phyloP scores from a whole-genome alignment of 2,113 vertebrate species.

The Mirza zaza region DNA sequence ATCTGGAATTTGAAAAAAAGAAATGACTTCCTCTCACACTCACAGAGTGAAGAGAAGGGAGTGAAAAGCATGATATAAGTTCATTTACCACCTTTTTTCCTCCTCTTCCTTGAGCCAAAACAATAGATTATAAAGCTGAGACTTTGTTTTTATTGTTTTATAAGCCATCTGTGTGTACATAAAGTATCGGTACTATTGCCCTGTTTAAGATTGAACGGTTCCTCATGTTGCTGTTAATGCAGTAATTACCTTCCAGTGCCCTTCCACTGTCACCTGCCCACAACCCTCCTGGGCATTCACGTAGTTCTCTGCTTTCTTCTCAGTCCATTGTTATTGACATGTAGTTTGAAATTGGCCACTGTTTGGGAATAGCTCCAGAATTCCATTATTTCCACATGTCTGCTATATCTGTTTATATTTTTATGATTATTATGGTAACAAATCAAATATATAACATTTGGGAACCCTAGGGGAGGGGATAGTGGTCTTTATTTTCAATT shows the following conservation, averaged over 20 bases:
- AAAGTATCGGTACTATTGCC: neutral
- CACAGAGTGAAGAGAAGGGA: neutral
- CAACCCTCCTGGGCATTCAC: neutral
- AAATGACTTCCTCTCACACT: neutral
- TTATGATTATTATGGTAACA: conserved; percentile 65
- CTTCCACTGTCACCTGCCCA: neutral
- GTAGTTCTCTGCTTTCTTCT: conserved; percentile 24
- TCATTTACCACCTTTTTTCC: neutral
- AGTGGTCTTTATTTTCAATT: conserved; percentile 55
- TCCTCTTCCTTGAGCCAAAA: neutral
- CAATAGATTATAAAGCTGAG: neutral
- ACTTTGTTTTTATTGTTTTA: conserved; percentile 31
- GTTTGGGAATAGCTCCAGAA: conserved; percentile 57
- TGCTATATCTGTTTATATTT: conserved; percentile 67
- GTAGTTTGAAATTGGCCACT: conserved; percentile 61
- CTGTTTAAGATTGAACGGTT: neutral
- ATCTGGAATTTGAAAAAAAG: conserved; percentile 31
- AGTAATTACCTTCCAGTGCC: neutral
- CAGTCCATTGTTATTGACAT: conserved; percentile 37
- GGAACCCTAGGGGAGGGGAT: conserved; percentile 15
- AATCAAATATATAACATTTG: conserved; percentile 7
- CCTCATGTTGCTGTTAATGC: neutral
- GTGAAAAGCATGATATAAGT: neutral
- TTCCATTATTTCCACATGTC: conserved; percentile 68
- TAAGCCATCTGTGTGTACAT: conserved; percentile 25